These are phyloP conservation scores for Cydia fagiglandana DNA, from an alignment of 1,140 invertebrate species.

Conservation along the genomic window DNA sequence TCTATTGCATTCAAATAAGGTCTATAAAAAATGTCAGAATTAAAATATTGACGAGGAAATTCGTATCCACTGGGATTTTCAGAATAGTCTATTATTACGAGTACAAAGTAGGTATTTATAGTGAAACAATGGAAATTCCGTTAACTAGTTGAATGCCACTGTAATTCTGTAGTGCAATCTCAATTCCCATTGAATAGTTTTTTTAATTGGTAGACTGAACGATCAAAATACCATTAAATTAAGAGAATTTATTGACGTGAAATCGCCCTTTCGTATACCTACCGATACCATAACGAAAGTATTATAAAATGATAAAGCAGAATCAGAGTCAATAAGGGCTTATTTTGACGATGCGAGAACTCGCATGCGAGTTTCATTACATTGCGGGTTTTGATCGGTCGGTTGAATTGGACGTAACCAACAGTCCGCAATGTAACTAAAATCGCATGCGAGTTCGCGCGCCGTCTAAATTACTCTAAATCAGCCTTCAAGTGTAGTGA, in stretches of 20 bases:
- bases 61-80: background rate
- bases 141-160: conserved; percentile 7
- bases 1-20: background rate
- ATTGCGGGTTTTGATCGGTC: too few relatives aligned
- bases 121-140: background rate
- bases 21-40: background rate
- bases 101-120: conserved; percentile 1
- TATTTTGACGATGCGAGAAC: too few relatives aligned
- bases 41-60: background rate
- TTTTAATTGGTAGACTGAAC: background rate
- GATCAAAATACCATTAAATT: background rate
- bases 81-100: background rate
- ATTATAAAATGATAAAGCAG: too few relatives aligned
- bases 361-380: too few relatives aligned
- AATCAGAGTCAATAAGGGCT: too few relatives aligned
- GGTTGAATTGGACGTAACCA: too few relatives aligned
- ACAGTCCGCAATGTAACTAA: too few relatives aligned
- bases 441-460: too few relatives aligned
- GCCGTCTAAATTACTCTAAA: too few relatives aligned
- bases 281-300: too few relatives aligned
- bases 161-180: background rate
- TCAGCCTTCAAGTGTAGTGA: too few relatives aligned
- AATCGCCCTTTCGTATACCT: background rate
- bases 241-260: background rate
- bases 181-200: background rate